Evolutionary conservation across 2,888 invertebrate genomes (phyloP).

Genomic region (Sepiola atlantica): DNA sequence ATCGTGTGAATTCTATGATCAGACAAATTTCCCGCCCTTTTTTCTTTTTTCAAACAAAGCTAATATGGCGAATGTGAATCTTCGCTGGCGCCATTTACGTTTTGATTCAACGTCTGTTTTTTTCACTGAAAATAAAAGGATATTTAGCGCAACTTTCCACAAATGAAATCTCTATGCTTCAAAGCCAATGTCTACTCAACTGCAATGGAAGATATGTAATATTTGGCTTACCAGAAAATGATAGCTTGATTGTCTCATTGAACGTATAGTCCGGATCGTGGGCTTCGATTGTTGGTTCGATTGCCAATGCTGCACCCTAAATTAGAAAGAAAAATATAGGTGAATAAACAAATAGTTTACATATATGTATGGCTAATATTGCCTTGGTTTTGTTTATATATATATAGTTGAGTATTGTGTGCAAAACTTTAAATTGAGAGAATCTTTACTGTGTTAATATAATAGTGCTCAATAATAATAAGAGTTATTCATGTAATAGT

Average conservation of each 20-base stretch:
- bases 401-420: too few species aligned
- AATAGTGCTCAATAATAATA: too few species aligned
- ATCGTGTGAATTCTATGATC: background rate
- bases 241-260: conserved; percentile 40
- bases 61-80: background rate
- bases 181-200: background rate
- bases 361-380: too few species aligned
- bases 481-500: too few species aligned
- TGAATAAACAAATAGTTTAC: background rate
- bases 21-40: background rate
- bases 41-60: background rate
- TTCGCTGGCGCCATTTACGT: background rate
- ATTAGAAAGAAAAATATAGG: background rate
- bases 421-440: too few species aligned
- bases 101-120: background rate
- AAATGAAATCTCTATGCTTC: background rate
- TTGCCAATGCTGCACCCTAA: background rate
- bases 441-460: too few species aligned
- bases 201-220: background rate
- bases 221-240: conserved; percentile 40
- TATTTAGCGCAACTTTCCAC: background rate
- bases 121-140: background rate
- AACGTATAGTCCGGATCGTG: conserved; percentile 43
- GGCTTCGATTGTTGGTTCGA: conserved; percentile 42
- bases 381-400: too few species aligned